Evolutionary conservation across 2,797 vertebrate genomes (phyloP), one percentile per base, ranked within the genome.

Genomic region (Pangasius sanitwongsei): DNA sequence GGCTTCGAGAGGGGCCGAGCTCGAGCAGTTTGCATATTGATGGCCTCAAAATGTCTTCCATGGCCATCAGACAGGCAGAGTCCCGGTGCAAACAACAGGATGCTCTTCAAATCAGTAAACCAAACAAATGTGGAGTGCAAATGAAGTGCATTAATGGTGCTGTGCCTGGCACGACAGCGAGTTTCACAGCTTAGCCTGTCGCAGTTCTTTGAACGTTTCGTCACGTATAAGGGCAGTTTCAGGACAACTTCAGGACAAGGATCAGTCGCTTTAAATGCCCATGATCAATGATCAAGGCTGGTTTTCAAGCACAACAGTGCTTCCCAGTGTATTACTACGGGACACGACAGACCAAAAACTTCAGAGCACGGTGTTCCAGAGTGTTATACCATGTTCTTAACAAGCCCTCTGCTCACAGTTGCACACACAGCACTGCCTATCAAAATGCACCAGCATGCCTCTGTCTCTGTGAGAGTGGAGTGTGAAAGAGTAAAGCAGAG

Each of bases 41-140:
- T 93, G 87, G 88, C 89, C 89, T 80, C 15, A 84, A 91, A 89
- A 89, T 92, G 92, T 94, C 93, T 93, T 92, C 91, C 78, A 85
- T 92, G 90, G 87, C 89, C 94, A 91, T 94, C 90, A 91, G 86
- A 77, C 89, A 93, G 91, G 93, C 91, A 84, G 85, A 93, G 89
- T 65, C 87, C 87, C 83, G 86, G 89, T 34, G 74, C 75, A 78
- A 90, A 86, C n/a, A 34, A 63, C 77, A 11, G 65, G 88, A 74
- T 23, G 4, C 63, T 69, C 28, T 89, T 85, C 44, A 90, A 90
- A 90, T 90, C 48, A 78, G 48, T 82, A 91, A 89, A 91, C 84
- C 85, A 81, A 93, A 91, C 89, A 86, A 85, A 65, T 84, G 57
- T 57, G 86, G 89, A 90, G 90, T 90, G 89, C 88, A 94, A 89